phyloP scores from a whole-genome alignment of 2,113 vertebrate species.

The Myiopsitta monachus region DNA sequence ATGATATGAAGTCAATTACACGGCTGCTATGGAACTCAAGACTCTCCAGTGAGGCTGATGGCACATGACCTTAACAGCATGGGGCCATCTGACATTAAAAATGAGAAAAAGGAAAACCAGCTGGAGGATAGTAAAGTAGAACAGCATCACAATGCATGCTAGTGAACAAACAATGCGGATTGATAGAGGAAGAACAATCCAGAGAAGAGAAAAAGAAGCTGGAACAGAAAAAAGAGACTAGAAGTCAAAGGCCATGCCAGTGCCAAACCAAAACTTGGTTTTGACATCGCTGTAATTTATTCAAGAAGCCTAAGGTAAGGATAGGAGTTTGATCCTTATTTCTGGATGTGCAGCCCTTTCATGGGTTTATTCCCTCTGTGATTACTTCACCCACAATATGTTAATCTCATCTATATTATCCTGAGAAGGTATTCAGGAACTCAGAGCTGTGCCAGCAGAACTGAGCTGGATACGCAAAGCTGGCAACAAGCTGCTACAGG shows the following conservation, averaged over 20 bases:
- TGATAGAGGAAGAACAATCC: neutral
- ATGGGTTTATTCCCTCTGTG: neutral
- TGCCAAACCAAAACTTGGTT: neutral
- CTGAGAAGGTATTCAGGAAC: neutral
- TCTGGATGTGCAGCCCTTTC: neutral
- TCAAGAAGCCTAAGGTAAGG: neutral
- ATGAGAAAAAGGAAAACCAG: neutral
- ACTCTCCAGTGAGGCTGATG: neutral
- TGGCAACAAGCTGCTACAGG: neutral
- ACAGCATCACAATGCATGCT: neutral
- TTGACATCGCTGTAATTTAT: neutral
- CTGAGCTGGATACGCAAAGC: neutral
- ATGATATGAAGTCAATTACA: neutral
- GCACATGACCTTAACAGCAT: constrained; percentile 6
- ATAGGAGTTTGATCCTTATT: neutral
- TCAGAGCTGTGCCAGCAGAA: neutral
- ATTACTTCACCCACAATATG: neutral
- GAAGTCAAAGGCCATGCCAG: neutral
- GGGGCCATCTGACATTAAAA: neutral
- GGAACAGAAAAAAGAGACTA: neutral
- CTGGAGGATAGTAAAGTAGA: neutral
- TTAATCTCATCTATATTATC: neutral
- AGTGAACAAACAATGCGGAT: neutral
- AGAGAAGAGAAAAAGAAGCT: neutral
- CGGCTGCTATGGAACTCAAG: neutral